These are phyloP conservation scores for Brachionichthys hirsutus DNA, from an alignment of 2,113 vertebrate genomes.

Conservation along the genomic window DNA sequence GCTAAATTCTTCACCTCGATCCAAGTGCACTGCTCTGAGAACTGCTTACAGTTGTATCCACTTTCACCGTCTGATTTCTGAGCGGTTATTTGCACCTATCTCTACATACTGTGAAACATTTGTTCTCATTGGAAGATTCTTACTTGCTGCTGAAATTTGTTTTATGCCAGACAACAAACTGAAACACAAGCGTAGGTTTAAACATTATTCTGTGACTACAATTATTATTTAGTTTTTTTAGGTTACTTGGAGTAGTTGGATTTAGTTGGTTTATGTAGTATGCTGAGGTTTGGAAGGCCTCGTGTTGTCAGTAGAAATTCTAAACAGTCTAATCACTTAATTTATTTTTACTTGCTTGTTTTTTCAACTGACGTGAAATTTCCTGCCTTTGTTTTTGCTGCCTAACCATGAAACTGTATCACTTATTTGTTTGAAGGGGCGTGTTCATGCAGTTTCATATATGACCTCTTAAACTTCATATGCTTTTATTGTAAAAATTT, in stretches of 20 bases:
- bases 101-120: constrained; percentile 77
- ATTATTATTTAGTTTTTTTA: constrained; percentile 28
- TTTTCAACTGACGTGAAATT: constrained; percentile 41
- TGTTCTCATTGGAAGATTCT: constrained; percentile 57
- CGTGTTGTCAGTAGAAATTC: constrained; percentile 29
- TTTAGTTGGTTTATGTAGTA: constrained; percentile 33
- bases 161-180: constrained; percentile 51
- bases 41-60: constrained; percentile 24
- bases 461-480: constrained; percentile 60
- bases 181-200: constrained; percentile 40
- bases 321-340: constrained; percentile 35
- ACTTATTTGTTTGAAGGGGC: constrained; percentile 44
- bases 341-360: constrained; percentile 25
- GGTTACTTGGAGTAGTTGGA: constrained; percentile 40
- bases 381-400: constrained; percentile 61
- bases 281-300: constrained; percentile 27
- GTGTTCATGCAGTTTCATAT: constrained; percentile 55
- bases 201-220: constrained; percentile 47
- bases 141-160: constrained; percentile 76
- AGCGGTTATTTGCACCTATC: constrained; percentile 63
- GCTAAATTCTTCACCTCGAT: constrained; percentile 52
- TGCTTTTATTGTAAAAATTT: constrained; percentile 61
- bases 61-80: constrained; percentile 37
- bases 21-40: constrained; percentile 28
- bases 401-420: constrained; percentile 45